Base-by-base conservation (phyloP, 53 echinoderm and acorn worm species). In the Henricia sp. region DNA sequence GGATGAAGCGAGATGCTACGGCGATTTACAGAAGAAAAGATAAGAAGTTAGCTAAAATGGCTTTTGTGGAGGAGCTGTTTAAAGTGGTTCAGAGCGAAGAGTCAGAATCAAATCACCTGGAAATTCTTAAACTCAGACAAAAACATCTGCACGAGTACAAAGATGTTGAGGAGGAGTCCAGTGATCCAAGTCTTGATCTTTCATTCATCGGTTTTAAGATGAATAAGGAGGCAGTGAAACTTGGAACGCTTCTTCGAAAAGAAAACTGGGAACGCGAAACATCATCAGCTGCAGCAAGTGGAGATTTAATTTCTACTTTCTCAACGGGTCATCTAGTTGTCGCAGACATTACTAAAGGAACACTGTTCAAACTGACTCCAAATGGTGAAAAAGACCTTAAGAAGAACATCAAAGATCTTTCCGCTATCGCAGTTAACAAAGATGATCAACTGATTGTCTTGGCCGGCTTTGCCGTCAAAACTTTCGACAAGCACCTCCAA, bases 371-470 rank as follows among this genome's bases (percentile, higher is more conserved):
- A 46, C 32, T 70, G 9, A 26, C 46, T 46, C 70, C 70, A 28
- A 14, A 46, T 43, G n/a, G 70, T 28, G 27, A 70, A 39, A 37
- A 21, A 6, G 20, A 4, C 67, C 53, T 10, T 6, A 3, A 3
- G 60, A 4, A 25, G 19, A 5, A 37, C 8, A n/a, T 55, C 4
- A 70, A 6, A 25, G 4, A 13, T 6, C 46, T 16, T 14, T 13
- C 52, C 26, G 55, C n/a, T 55, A 12, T 56, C 59, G 76, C 13
- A 16, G 76, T 76, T 26, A 76, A 76, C 42, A 76, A 57, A 3
- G 59, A 76, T 26, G 76, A 76, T 27, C 58, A 59, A 19, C 16
- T 76, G 28, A 29, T 57, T 39, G 3, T 76, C 19, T 26, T 76
- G 16, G 29, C 13, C 0, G 29, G 9, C 20, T 39, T 28, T 12